Conservation (phyloP, 2,888 invertebrate genomes). For the Chymomyza amoena region DNA sequence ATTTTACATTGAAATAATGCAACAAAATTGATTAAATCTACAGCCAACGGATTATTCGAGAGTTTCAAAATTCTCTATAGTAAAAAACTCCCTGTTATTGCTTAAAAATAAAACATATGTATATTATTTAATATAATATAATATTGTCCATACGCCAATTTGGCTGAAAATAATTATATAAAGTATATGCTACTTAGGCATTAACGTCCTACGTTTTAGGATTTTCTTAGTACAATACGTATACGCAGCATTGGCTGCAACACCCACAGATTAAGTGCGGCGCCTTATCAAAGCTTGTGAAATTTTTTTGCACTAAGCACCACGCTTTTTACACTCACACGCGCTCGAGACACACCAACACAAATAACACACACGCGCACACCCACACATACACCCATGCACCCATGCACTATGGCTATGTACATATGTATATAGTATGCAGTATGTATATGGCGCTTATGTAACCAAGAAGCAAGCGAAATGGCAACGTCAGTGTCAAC, state of each 20-base stretch:
- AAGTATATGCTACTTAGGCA: neutral
- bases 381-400: conserved; percentile 17
- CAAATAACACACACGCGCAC: conserved; percentile 4
- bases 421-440: no score
- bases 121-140: neutral
- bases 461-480: conserved; percentile 52
- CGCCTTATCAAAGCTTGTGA: neutral
- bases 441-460: conserved; percentile 39
- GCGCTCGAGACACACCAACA: neutral
- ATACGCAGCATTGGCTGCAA: neutral
- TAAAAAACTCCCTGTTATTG: no score
- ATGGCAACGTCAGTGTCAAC: conserved; percentile 64
- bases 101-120: no score
- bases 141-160: no score
- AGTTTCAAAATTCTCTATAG: no score
- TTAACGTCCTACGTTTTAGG: neutral
- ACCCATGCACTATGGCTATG: neutral
- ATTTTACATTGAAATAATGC: no score
- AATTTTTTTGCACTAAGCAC: conserved; percentile 24
- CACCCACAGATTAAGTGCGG: neutral
- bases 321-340: conserved; percentile 33
- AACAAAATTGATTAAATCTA: no score
- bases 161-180: neutral
- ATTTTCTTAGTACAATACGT: neutral
- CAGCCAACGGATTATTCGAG: no score